Percentiles rank a stretch among this genome's conserved stretches.
phyloP scores from a whole-genome alignment of 2,888 invertebrate species.

The Metellina segmentata region DNA sequence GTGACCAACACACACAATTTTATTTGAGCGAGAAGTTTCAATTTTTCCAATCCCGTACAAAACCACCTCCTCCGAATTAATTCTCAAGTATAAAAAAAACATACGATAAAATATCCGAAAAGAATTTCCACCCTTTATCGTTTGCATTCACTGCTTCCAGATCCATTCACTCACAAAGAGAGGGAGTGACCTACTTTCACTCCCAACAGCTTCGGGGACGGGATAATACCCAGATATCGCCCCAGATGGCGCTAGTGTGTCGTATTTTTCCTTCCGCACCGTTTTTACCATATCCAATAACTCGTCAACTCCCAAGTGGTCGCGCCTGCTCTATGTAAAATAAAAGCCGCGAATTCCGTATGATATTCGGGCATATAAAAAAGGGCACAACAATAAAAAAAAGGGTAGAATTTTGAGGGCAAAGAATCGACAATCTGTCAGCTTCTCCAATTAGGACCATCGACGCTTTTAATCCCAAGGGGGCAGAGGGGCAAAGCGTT shows the following conservation, averaged over 20 bases:
- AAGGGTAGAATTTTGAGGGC: conserved; percentile 45
- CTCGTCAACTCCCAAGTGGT: conserved; percentile 45
- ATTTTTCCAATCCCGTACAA: no score
- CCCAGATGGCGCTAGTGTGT: conserved; percentile 75
- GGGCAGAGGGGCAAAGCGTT: conserved; percentile 65
- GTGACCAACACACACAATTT: no score
- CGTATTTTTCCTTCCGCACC: conserved; percentile 29
- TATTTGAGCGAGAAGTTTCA: no score
- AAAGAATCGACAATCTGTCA: conserved; percentile 74
- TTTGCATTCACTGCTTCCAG: no score
- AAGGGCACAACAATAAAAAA: conserved; percentile 47
- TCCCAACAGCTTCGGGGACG: neutral
- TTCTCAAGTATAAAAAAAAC: no score
- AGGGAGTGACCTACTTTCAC: conserved; percentile 25
- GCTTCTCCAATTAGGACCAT: conserved; percentile 71
- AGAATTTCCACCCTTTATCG: no score
- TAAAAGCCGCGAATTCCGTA: conserved; percentile 48
- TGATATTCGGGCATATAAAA: conserved; percentile 55
- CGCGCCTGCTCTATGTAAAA: conserved; percentile 54
- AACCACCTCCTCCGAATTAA: no score
- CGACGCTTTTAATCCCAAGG: conserved; percentile 55
- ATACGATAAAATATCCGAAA: no score
- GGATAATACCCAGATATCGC: conserved; percentile 49
- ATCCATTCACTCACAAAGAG: no score
- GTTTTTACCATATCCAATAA: conserved; percentile 65